Evolutionary conservation across 1,140 invertebrate species (phyloP), one percentile per base, ranked within the genome.

Genomic region (Drosophila kohkoa): DNA sequence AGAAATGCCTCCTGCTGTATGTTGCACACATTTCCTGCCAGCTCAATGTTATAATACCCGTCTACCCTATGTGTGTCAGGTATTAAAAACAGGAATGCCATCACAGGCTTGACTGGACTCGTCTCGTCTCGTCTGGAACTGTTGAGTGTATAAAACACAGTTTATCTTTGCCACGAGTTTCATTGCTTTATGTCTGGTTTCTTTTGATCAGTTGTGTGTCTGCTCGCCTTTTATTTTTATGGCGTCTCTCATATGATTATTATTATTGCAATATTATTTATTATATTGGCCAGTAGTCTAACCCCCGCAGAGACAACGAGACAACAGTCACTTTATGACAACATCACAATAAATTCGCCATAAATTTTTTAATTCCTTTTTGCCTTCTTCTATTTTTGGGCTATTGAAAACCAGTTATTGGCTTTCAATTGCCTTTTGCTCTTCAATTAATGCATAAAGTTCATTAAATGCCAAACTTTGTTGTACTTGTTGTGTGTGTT

Each of bases 191-290:
- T 35, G 32, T 38, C 32, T 64, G 10, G 32, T 35, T 49, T 67
- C 25, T 43, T 25, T 72, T 30, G 28, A 52, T 45, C 65, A 32
- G 58, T 67, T 77, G 11, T n/a, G 8, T 59, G 16, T 25, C 28
- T 66, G 41, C 28, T 28, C 32, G 38, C n/a, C 15, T 70, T 70
- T 52, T 25, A 25, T 25, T 77, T 85, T 85, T 73, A 87, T 87
- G 68, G 52, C 68, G 28, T 32, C 35, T 8, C 54, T 57, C 54
- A 32, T 41, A 57, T 41, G 5, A 38, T 57, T 57, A 43, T 70
- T 81, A 35, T 82, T 82, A 82, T 87, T 79, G 82, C 72, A 79
- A 69, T 68, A 62, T 55, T 74, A 79, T 86, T 86, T 86, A 87
- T 88, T 65, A 49, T 38, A 30, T 41, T 54, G 65, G 55, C 49